phyloP scores from a whole-genome alignment of 2,888 invertebrate genomes.

The Dorcus hopei region DNA sequence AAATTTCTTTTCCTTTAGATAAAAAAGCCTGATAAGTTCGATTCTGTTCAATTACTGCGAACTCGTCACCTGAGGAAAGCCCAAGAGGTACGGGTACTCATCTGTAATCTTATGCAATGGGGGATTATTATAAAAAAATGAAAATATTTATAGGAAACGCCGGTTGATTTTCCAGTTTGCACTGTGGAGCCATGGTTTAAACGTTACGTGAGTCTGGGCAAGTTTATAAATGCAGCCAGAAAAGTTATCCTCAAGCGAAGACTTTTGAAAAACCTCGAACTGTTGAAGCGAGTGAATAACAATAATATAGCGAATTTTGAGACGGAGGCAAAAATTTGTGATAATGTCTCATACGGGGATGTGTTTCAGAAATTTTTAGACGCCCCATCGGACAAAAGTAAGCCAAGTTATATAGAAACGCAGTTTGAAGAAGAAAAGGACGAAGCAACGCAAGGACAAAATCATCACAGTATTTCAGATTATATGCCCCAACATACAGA shows the following conservation, averaged over 20 bases:
- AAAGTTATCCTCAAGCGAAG: conserved; percentile 35
- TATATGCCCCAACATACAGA: too few species aligned
- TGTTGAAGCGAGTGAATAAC: conserved; percentile 25
- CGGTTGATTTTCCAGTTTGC: conserved; percentile 18
- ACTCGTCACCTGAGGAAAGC: too few species aligned
- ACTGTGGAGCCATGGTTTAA: conserved; percentile 39
- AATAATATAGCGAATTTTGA: conserved; percentile 25
- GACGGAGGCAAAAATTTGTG: conserved; percentile 15
- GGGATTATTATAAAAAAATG: too few species aligned
- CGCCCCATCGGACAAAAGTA: background rate
- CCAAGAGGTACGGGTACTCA: too few species aligned
- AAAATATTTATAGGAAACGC: conserved; percentile 12
- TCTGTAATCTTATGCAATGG: too few species aligned
- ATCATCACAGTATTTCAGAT: too few species aligned
- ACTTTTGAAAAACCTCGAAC: conserved; percentile 34
- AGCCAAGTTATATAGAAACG: too few species aligned
- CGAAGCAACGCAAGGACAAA: too few species aligned
- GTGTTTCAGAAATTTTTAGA: conserved; percentile 25
- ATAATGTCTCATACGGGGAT: conserved; percentile 24
- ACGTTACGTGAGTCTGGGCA: conserved; percentile 35
- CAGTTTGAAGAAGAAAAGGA: too few species aligned
- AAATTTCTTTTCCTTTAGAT: too few species aligned
- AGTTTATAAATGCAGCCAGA: conserved; percentile 38
- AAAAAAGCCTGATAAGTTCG: too few species aligned
- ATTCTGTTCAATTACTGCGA: too few species aligned